A percentile compares a stretch with the other conserved stretches of the same genome.
Conservation (phyloP, 2,888 invertebrate species). For the Campaea margaritaria region DNA sequence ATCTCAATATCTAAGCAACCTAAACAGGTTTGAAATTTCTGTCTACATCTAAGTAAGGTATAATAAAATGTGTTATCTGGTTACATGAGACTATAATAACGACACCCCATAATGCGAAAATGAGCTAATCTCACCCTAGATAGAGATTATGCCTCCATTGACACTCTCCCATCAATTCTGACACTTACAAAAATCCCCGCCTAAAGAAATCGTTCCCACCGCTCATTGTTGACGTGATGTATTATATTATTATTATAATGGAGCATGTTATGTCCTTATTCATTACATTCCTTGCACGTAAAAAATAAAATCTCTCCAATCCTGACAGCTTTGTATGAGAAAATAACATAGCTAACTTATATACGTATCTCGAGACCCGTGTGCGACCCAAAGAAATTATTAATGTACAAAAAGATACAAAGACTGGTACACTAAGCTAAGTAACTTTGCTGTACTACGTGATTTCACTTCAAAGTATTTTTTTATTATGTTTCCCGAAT, state of each 20-base stretch:
- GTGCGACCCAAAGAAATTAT: conserved; percentile 70
- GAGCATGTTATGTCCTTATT: conserved; percentile 62
- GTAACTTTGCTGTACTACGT: conserved; percentile 69
- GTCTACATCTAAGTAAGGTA: background rate
- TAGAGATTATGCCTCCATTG: conserved; percentile 27
- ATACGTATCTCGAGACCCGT: conserved; percentile 65
- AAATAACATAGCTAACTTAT: conserved; percentile 71
- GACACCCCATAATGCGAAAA: conserved; percentile 28
- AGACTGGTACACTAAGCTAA: conserved; percentile 66
- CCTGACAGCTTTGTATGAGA: conserved; percentile 72
- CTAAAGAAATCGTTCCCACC: conserved; percentile 17
- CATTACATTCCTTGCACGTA: conserved; percentile 77
- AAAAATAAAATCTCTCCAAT: conserved; percentile 75
- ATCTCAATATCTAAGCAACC: no score
- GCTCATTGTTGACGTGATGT: conserved; percentile 47
- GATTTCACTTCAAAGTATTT: conserved; percentile 71
- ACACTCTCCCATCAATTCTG: conserved; percentile 63
- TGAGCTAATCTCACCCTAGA: conserved; percentile 30
- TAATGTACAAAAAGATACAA: conserved; percentile 76
- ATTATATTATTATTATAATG: conserved; percentile 63
- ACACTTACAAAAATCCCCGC: conserved; percentile 46
- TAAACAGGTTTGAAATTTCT: background rate
- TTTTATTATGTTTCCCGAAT: conserved; percentile 61
- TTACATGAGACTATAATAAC: conserved; percentile 11
- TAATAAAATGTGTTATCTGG: conserved; percentile 1